phyloP scores from a whole-genome alignment of 2,888 invertebrate genomes.

The Stictocephala bisonia region DNA sequence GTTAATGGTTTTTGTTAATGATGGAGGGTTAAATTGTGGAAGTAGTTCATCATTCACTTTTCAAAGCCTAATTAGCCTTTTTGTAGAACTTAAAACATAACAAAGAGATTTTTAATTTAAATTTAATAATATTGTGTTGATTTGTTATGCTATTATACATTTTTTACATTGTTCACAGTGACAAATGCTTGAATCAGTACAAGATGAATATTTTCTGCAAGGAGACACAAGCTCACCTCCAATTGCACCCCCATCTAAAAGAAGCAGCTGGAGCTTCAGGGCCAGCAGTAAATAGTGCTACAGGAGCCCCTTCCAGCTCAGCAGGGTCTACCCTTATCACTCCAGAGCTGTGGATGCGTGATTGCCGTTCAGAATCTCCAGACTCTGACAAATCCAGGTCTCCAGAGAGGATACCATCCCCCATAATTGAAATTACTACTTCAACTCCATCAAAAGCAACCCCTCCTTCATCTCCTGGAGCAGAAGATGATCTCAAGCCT shows the following conservation, averaged over 20 bases:
- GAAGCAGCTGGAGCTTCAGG: slow-evolving; percentile 53
- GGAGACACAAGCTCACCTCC: slow-evolving; percentile 91
- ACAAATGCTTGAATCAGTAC: slow-evolving; percentile 95
- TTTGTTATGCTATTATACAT: too few relatives aligned
- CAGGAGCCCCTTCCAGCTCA: slow-evolving; percentile 61
- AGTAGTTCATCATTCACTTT: too few relatives aligned
- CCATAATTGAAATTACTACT: slow-evolving; percentile 50
- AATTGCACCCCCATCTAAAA: slow-evolving; percentile 79
- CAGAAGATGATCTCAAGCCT: slow-evolving; percentile 19
- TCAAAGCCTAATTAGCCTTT: too few relatives aligned
- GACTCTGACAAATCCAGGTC: slow-evolving; percentile 57
- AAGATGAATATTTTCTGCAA: slow-evolving; percentile 97
- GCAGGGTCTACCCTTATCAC: slow-evolving; percentile 74
- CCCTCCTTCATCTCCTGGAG: slow-evolving; percentile 43
- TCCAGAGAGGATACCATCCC: slow-evolving; percentile 53
- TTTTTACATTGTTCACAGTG: too few relatives aligned
- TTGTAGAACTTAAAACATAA: too few relatives aligned
- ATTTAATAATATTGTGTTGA: too few relatives aligned
- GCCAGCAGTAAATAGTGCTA: slow-evolving; percentile 48
- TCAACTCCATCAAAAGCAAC: slow-evolving; percentile 16
- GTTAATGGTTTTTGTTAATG: too few relatives aligned
- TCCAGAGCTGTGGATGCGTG: slow-evolving; percentile 90
- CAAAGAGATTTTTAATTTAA: too few relatives aligned
- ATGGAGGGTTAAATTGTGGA: too few relatives aligned
- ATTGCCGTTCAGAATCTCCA: slow-evolving; percentile 68